Conservation (phyloP, 2,797 vertebrate species). For the Ctenopoma multispine region DNA sequence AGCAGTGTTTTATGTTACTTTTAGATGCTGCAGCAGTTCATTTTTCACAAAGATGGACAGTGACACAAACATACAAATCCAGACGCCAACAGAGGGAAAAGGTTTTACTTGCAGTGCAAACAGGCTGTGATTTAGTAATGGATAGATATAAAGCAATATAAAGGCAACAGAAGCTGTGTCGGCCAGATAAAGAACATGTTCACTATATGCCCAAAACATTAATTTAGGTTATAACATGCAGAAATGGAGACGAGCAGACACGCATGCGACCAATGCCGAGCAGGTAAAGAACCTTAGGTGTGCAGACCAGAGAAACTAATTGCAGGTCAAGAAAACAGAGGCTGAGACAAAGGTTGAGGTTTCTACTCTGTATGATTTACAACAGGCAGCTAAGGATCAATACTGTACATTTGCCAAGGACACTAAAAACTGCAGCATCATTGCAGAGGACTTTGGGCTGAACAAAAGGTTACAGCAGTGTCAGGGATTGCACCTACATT, state of each 20-base stretch:
- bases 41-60: too few species aligned
- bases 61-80: neutral
- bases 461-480: slow-evolving; percentile 12
- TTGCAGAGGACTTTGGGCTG: neutral
- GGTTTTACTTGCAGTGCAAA: neutral
- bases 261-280: slow-evolving; percentile 18
- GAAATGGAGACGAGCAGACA: slow-evolving; percentile 5
- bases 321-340: slow-evolving; percentile 25
- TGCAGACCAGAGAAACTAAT: slow-evolving; percentile 22
- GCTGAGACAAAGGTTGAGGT: slow-evolving; percentile 1
- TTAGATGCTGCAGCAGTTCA: too few species aligned
- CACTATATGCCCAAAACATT: slow-evolving; percentile 7
- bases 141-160: neutral
- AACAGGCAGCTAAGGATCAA: slow-evolving; percentile 28
- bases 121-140: neutral
- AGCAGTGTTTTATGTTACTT: neutral
- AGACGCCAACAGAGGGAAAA: neutral
- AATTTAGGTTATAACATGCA: slow-evolving; percentile 37
- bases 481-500: neutral
- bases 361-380: slow-evolving; percentile 38
- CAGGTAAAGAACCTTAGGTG: slow-evolving; percentile 24
- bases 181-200: neutral
- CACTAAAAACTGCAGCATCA: slow-evolving; percentile 3
- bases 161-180: neutral
- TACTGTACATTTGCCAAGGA: slow-evolving; percentile 24